Percentiles rank a stretch among this genome's conserved stretches.
Evolutionary conservation across 2,888 invertebrate genomes (phyloP).

Genomic region (Dascillus cervinus): DNA sequence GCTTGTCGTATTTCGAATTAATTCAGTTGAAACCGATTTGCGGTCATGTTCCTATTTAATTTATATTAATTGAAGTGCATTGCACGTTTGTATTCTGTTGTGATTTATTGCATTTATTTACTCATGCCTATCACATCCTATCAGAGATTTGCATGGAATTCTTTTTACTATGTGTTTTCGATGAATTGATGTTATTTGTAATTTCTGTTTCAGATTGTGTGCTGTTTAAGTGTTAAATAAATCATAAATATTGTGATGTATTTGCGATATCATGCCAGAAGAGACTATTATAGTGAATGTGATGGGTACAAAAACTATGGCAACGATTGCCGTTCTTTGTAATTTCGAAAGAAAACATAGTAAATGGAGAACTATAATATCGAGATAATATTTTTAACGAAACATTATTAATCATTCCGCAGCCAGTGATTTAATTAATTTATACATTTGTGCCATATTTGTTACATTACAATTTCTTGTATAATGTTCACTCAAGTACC

Average conservation of each 20-base stretch:
- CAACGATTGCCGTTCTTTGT: constrained; percentile 23
- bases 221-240: constrained; percentile 2
- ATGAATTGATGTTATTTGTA: too few species aligned
- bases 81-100: constrained; percentile 18
- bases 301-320: too few species aligned
- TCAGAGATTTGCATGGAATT: too few species aligned
- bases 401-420: background rate
- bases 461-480: too few species aligned
- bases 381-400: constrained; percentile 26
- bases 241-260: constrained; percentile 28
- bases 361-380: constrained; percentile 63
- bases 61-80: constrained; percentile 22
- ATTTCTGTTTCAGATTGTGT: constrained; percentile 11
- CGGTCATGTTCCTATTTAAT: too few species aligned
- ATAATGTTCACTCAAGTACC: constrained; percentile 6
- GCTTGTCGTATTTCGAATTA: too few species aligned
- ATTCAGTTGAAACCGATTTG: too few species aligned
- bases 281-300: too few species aligned
- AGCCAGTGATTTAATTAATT: constrained; percentile 1
- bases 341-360: constrained; percentile 67
- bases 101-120: constrained; percentile 7
- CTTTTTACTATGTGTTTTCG: too few species aligned
- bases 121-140: background rate
- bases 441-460: constrained; percentile 20
- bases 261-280: too few species aligned